phyloP scores from a whole-genome alignment of 2,797 vertebrate genomes.

The Cottoperca gobio region DNA sequence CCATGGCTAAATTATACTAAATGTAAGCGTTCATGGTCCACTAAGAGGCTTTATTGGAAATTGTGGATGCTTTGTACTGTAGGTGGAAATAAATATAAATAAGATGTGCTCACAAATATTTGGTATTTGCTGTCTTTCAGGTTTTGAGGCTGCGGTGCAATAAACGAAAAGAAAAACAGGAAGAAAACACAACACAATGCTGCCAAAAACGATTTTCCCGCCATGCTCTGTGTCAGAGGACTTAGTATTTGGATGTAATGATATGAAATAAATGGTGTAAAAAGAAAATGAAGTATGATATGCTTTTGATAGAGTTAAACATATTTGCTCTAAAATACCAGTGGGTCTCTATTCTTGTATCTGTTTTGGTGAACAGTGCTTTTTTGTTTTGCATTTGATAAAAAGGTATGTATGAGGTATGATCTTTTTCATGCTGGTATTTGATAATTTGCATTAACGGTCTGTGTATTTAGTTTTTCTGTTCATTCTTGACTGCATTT shows the following conservation, averaged over 20 bases:
- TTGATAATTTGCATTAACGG: slow-evolving; percentile 46
- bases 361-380: slow-evolving; percentile 26
- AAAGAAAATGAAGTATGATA: slow-evolving; percentile 6
- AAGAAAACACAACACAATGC: background rate
- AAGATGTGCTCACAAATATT: slow-evolving; percentile 47
- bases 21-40: background rate
- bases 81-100: slow-evolving; percentile 11
- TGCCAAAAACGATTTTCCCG: background rate
- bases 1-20: background rate
- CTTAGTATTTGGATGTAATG: slow-evolving; percentile 12
- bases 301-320: slow-evolving; percentile 17
- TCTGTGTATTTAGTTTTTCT: slow-evolving; percentile 1
- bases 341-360: slow-evolving; percentile 21
- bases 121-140: slow-evolving; percentile 53
- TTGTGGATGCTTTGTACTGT: background rate
- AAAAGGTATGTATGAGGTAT: slow-evolving; percentile 50
- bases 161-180: background rate
- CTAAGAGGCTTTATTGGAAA: background rate
- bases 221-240: background rate
- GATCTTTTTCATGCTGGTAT: slow-evolving; percentile 61
- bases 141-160: slow-evolving; percentile 15
- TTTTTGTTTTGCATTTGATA: slow-evolving; percentile 35
- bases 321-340: slow-evolving; percentile 10
- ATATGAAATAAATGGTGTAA: background rate
- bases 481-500: slow-evolving; percentile 1